A percentile compares a stretch with the other conserved stretches of the same genome.
Conservation (phyloP, 2,888 invertebrate genomes). For the Adelphocoris suturalis region DNA sequence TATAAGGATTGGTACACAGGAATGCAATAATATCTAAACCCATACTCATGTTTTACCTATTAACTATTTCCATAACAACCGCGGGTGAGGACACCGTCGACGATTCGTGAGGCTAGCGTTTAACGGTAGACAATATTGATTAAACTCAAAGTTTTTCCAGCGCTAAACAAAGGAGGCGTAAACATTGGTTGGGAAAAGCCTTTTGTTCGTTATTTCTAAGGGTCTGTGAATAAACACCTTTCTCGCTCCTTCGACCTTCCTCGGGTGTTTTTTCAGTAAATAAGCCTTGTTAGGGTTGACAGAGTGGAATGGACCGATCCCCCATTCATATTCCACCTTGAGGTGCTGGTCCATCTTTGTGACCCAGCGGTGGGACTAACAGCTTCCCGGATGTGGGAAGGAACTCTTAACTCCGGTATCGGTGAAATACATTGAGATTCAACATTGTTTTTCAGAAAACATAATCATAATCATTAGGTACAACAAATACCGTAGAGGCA, state of each 20-base stretch:
- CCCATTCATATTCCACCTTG: slow-evolving; percentile 47
- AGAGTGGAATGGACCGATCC: slow-evolving; percentile 48
- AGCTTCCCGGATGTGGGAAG: too few species aligned
- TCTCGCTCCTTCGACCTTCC: slow-evolving; percentile 29
- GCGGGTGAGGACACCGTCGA: background rate
- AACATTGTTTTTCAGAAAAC: too few species aligned
- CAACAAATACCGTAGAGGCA: too few species aligned
- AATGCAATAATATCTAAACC: too few species aligned
- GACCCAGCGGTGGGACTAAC: too few species aligned
- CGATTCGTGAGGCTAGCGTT: background rate
- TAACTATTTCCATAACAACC: too few species aligned
- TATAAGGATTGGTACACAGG: too few species aligned
- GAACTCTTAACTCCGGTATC: too few species aligned
- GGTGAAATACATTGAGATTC: too few species aligned
- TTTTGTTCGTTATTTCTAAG: slow-evolving; percentile 65
- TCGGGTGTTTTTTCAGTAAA: slow-evolving; percentile 60
- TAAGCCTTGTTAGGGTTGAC: slow-evolving; percentile 65
- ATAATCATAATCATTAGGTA: too few species aligned
- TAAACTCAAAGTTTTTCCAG: slow-evolving; percentile 34
- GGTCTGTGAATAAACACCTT: slow-evolving; percentile 59
- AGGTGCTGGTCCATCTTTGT: background rate
- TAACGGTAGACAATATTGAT: slow-evolving; percentile 21
- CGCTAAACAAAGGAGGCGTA: slow-evolving; percentile 23
- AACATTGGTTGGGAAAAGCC: slow-evolving; percentile 50
- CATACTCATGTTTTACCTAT: too few species aligned